Evolutionary conservation across 1,140 invertebrate genomes (phyloP), one percentile per base, ranked within the genome.

Genomic region (Zeugodacus cucurbitae): DNA sequence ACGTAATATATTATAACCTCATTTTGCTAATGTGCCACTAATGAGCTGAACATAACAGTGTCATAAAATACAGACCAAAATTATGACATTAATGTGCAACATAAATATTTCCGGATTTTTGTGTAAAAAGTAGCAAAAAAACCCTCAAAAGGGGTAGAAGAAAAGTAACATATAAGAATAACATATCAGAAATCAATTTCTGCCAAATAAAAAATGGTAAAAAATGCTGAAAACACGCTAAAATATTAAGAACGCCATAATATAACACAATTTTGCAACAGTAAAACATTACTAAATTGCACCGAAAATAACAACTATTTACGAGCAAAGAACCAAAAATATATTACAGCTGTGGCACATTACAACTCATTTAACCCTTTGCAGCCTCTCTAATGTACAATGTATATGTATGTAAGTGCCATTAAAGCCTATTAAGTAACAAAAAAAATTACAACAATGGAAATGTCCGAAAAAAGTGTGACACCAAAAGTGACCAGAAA

Each of bases 331-430:
- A 70, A 29, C 1, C 59, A 17, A 20, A 2, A 34, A 26, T 70
- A 70, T 70, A 26, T 70, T 17, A 37, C 29, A 70, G n/a, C n/a
- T 32, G 64, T 34, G 64, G 26, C 64, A 70, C 32, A 70, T 70
- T 37, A 70, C 64, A 70, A 70, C 64, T 70, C 64, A 70, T 70
- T 70, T 70, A 70, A 70, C 64, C 64, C 64, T 70, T 70, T 70
- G 34, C 64, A 67, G 64, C 32, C 64, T 34, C 32, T 70, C 64
- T 70, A 70, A 70, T 70, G 32, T 34, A 70, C 64, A 70, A 70
- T 34, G 26, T 29, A 70, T 70, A n/a, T n/a, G n/a, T n/a, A n/a
- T n/a, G n/a, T n/a, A 70, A 70, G 64, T 70, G 64, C 34, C 64
- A 70, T 70, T 70, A 34, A 70, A 26, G 64, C 29, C 64, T 34